Percentiles rank a stretch among this genome's conserved stretches.
Conservation (phyloP, 2,888 invertebrate species). For the Eupelmus urozonus region DNA sequence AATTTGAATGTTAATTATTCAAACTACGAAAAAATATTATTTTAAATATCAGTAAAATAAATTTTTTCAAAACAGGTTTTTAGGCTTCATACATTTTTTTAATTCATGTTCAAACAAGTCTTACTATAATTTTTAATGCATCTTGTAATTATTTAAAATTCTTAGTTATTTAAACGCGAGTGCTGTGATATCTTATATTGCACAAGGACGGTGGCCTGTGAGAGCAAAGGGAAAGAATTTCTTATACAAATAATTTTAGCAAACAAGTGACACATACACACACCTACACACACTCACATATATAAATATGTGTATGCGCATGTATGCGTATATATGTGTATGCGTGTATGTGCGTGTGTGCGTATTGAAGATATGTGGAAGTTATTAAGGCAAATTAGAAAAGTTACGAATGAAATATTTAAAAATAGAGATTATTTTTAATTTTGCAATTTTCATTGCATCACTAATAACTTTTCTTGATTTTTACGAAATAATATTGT, state of each 20-base stretch:
- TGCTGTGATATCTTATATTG: slow-evolving; percentile 58
- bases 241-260: slow-evolving; percentile 26
- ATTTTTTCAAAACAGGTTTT: too few relatives aligned
- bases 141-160: slow-evolving; percentile 43
- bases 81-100: neutral
- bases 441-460: too few relatives aligned
- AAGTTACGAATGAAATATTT: too few relatives aligned
- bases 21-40: too few relatives aligned
- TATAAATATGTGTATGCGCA: neutral
- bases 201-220: slow-evolving; percentile 19
- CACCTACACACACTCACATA: slow-evolving; percentile 60
- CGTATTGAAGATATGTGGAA: too few relatives aligned
- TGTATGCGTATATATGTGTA: neutral
- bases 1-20: too few relatives aligned
- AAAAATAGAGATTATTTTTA: too few relatives aligned
- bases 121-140: slow-evolving; percentile 34
- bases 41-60: too few relatives aligned
- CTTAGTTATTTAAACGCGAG: slow-evolving; percentile 53
- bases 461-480: too few relatives aligned
- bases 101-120: slow-evolving; percentile 33
- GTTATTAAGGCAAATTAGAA: too few relatives aligned
- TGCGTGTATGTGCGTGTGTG: neutral
- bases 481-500: too few relatives aligned
- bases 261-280: slow-evolving; percentile 57
- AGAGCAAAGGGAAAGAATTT: slow-evolving; percentile 24